phyloP scores from a whole-genome alignment of 1,140 invertebrate species.

The Rhyzopertha dominica region DNA sequence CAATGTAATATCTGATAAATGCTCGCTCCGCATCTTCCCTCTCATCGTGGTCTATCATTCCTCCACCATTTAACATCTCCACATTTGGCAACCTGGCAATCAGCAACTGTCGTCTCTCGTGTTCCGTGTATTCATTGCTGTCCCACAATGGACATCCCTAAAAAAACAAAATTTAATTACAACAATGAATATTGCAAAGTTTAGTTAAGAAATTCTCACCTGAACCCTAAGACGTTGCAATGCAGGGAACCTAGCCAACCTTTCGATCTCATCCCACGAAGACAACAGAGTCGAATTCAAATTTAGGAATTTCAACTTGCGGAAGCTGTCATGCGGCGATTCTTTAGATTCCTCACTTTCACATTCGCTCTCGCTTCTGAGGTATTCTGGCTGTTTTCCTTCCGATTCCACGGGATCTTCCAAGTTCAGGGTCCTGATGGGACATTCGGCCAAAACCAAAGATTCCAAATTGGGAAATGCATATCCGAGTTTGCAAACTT shows the following conservation, averaged over 20 bases:
- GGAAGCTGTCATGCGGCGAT: constrained; percentile 52
- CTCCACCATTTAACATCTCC: constrained; percentile 81
- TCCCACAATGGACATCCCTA: constrained; percentile 64
- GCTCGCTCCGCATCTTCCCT: constrained; percentile 88
- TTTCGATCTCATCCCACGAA: constrained; percentile 84
- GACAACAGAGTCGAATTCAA: constrained; percentile 76
- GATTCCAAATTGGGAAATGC: constrained; percentile 80
- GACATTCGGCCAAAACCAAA: constrained; percentile 81
- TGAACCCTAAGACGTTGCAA: constrained; percentile 78
- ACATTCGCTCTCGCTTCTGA: constrained; percentile 48
- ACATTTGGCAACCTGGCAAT: constrained; percentile 85
- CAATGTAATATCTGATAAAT: constrained; percentile 88
- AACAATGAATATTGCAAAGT: constrained; percentile 8
- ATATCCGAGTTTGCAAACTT: constrained; percentile 76
- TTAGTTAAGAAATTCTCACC: no score
- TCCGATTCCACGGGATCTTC: constrained; percentile 45
- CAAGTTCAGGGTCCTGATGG: constrained; percentile 58
- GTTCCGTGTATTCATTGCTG: constrained; percentile 76
- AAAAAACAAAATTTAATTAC: constrained; percentile 9
- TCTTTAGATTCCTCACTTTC: constrained; percentile 41
- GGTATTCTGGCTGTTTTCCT: constrained; percentile 39
- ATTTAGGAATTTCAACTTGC: constrained; percentile 71
- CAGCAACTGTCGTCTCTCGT: constrained; percentile 77
- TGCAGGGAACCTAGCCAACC: constrained; percentile 72
- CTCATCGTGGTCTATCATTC: constrained; percentile 74